Conservation (phyloP, 2,888 invertebrate species). For the Heliconius cydno region DNA sequence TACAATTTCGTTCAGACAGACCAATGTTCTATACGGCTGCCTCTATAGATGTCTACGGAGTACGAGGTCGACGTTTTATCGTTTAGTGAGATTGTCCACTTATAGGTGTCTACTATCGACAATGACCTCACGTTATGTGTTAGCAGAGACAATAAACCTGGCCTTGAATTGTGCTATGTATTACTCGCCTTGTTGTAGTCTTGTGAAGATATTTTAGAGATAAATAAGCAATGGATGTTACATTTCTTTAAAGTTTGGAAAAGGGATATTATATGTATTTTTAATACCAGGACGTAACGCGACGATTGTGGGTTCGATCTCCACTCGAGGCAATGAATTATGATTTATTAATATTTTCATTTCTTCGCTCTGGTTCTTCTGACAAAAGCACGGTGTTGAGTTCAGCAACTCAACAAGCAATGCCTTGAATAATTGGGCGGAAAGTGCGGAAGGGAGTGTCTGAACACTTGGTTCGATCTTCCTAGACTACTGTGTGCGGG, state of each 20-base stretch:
- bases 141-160: slow-evolving; percentile 47
- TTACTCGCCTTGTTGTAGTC: slow-evolving; percentile 19
- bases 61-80: slow-evolving; percentile 42
- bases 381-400: no score
- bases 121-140: slow-evolving; percentile 43
- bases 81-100: slow-evolving; percentile 44
- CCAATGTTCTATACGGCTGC: background rate
- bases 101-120: slow-evolving; percentile 42
- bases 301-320: no score
- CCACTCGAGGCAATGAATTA: no score
- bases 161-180: slow-evolving; percentile 42
- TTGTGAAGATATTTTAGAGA: background rate
- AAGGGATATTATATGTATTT: no score
- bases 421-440: no score
- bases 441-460: no score
- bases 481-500: no score
- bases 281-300: no score
- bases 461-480: no score
- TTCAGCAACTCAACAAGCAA: no score
- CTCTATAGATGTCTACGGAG: slow-evolving; percentile 33
- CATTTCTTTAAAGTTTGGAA: background rate
- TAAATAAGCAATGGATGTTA: slow-evolving; percentile 1
- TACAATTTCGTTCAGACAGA: background rate
- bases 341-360: no score
- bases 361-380: no score